Evolutionary conservation across 2,888 invertebrate genomes (phyloP).

Genomic region (Sphaeridia pumilis): DNA sequence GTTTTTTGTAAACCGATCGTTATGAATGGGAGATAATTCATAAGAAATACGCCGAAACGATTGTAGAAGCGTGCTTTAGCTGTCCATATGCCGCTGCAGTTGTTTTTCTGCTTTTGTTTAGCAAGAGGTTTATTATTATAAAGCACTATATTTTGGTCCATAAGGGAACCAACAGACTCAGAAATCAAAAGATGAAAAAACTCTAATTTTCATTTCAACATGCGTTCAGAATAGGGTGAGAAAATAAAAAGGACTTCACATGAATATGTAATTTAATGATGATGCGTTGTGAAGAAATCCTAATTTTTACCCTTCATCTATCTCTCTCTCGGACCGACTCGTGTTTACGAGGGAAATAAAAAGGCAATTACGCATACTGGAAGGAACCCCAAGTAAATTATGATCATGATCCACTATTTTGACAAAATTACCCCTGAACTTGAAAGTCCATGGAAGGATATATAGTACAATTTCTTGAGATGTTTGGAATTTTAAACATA

Average conservation of each 20-base stretch:
- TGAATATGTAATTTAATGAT: slow-evolving; percentile 10
- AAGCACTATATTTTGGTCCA: too few relatives aligned
- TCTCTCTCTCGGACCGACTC: neutral
- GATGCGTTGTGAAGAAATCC: neutral
- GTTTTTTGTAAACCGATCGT: too few relatives aligned
- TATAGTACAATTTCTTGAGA: too few relatives aligned
- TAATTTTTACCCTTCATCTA: neutral
- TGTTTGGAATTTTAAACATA: too few relatives aligned
- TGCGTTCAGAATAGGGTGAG: neutral
- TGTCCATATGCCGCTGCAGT: too few relatives aligned
- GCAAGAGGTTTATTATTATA: too few relatives aligned
- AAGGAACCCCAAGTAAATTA: slow-evolving; percentile 16
- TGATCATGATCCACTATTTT: slow-evolving; percentile 5
- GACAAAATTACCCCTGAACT: too few relatives aligned
- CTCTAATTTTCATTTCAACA: neutral
- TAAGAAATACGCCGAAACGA: neutral
- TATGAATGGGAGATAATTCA: slow-evolving; percentile 1
- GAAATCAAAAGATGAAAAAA: neutral
- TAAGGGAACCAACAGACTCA: too few relatives aligned
- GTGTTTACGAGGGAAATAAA: slow-evolving; percentile 18
- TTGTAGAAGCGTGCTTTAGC: too few relatives aligned
- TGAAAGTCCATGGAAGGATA: too few relatives aligned
- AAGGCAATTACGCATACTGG: slow-evolving; percentile 18
- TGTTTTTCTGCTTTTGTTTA: too few relatives aligned
- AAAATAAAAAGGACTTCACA: slow-evolving; percentile 5